Percentiles rank a stretch among this genome's conserved stretches.
Evolutionary conservation across 2,888 invertebrate species (phyloP).

Genomic region (Nycteola revayana): DNA sequence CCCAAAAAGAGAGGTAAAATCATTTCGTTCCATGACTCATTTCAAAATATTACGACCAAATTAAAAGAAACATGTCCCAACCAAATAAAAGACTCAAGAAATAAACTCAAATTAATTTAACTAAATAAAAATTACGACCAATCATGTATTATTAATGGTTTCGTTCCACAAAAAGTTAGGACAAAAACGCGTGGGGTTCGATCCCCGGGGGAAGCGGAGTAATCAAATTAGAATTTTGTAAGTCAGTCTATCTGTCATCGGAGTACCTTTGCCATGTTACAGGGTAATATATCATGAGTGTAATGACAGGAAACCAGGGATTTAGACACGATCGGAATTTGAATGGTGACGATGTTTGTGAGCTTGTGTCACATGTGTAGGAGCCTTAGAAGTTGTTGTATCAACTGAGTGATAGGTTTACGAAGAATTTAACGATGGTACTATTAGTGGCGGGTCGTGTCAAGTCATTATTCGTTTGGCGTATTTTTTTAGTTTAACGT

Average conservation of each 20-base stretch:
- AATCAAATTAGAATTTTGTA: slow-evolving; percentile 62
- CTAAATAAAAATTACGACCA: slow-evolving; percentile 19
- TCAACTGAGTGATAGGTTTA: slow-evolving; percentile 9
- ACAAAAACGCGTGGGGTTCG: slow-evolving; percentile 28
- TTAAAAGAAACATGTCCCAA: too few relatives aligned
- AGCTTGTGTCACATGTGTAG: slow-evolving; percentile 21
- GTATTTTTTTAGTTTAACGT: too few relatives aligned
- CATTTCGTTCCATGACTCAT: too few relatives aligned
- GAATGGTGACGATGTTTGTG: slow-evolving; percentile 20
- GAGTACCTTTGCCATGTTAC: slow-evolving; percentile 27
- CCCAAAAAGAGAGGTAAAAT: too few relatives aligned
- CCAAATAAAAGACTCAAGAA: too few relatives aligned
- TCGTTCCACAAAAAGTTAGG: slow-evolving; percentile 12
- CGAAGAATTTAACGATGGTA: too few relatives aligned
- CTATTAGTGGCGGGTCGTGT: too few relatives aligned
- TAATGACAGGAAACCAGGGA: slow-evolving; percentile 50
- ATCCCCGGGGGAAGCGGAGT: slow-evolving; percentile 31
- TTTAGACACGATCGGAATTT: slow-evolving; percentile 25
- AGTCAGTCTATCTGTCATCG: slow-evolving; percentile 63
- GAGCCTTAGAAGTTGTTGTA: slow-evolving; percentile 15
- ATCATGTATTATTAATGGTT: slow-evolving; percentile 25
- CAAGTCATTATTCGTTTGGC: too few relatives aligned
- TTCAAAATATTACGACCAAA: too few relatives aligned
- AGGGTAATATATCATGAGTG: slow-evolving; percentile 43
- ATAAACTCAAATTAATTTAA: slow-evolving; percentile 3